Evolutionary conservation across 1,140 invertebrate genomes (phyloP).

Genomic region (Rhopalosiphum padi): DNA sequence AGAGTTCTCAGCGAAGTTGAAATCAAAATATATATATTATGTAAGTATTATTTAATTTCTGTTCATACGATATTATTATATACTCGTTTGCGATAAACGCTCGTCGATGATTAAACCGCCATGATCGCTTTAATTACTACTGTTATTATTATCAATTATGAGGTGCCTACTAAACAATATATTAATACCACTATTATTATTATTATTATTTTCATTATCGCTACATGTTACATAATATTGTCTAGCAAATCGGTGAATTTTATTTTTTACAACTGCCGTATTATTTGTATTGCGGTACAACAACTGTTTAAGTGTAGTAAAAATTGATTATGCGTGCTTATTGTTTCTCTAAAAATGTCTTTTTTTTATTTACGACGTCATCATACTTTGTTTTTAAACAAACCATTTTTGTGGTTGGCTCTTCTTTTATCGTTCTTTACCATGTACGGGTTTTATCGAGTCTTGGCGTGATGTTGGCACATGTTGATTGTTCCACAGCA

Average conservation of each 20-base stretch:
- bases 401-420: background rate
- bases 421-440: background rate
- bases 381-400: background rate
- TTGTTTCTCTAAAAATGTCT: background rate
- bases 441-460: background rate
- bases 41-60: slow-evolving; percentile 26
- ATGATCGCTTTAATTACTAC: background rate
- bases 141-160: background rate
- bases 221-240: background rate
- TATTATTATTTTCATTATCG: background rate
- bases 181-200: background rate
- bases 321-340: background rate
- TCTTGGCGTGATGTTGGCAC: background rate
- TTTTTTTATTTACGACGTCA: background rate
- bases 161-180: background rate
- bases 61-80: background rate
- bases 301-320: background rate
- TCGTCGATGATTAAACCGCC: background rate
- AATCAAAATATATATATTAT: slow-evolving; percentile 47
- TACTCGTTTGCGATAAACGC: background rate
- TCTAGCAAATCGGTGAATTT: background rate
- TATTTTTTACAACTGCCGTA: background rate
- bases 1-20: slow-evolving; percentile 38
- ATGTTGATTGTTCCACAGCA: background rate
- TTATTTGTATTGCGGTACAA: background rate